Evolutionary conservation across 2,888 invertebrate species (phyloP), one percentile per base, ranked within the genome.

Genomic region (Pilophorus perplexus): DNA sequence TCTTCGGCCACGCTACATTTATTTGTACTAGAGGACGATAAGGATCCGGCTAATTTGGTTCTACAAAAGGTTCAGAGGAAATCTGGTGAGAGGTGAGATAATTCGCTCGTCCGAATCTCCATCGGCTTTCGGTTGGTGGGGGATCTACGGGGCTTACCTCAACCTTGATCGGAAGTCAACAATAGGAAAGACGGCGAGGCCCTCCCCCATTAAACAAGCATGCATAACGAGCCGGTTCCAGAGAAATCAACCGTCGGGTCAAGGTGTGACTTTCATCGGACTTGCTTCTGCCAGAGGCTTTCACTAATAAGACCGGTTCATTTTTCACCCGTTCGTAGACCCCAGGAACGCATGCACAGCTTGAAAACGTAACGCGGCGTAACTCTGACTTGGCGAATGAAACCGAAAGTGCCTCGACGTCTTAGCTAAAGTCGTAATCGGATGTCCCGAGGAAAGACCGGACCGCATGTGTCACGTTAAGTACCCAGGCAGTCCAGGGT

Each of bases 201-300:
- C n/a, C n/a, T n/a, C n/a, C n/a, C n/a, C n/a, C 18, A n/a, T 28
- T 52, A 52, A n/a, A 52, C 52, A 52, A 28, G 52, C 52, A 52
- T 52, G 52, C 52, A 52, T 52, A 52, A 52, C 52, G 16, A 16
- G 52, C 52, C 52, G 52, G 52, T 52, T 52, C 14, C 2, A 52
- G 52, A 52, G 52, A 52, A 52, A 52, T 52, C 52, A 28, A 14
- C 52, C 52, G 8, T 28, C n/a, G 52, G 52, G 52, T 52, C 52
- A 52, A 52, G 52, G 52, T 52, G 52, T 52, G 27, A 28, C 52
- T 52, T 52, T 52, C 52, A 28, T 52, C 52, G 27, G 27, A 14
- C 52, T 28, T 28, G 52, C 52, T 52, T 52, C 33, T 28, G 27
- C 25, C 18, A 20, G 33, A 18, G 25, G 52, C 52, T 52, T 52